A percentile compares a stretch with the other conserved stretches of the same genome.
Conservation (phyloP, 2,797 vertebrate genomes). For the Garrulus glandarius region DNA sequence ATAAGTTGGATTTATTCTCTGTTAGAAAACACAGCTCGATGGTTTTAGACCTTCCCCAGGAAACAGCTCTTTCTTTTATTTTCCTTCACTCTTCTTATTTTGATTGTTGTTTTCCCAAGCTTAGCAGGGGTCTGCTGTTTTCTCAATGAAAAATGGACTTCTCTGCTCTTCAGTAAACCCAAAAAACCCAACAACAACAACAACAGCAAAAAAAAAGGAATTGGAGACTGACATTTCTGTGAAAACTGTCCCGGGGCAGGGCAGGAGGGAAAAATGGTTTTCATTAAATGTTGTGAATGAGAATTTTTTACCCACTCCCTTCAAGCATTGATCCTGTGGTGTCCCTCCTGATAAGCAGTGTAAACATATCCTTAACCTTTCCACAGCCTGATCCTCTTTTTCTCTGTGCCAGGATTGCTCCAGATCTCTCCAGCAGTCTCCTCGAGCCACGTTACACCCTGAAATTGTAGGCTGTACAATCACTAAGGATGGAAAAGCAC, state of each 20-base stretch:
- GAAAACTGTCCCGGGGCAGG: not conserved
- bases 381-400: not conserved
- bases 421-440: not conserved
- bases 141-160: not conserved
- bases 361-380: not conserved
- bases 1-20: not conserved
- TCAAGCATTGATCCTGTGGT: not conserved
- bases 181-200: not conserved
- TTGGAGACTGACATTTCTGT: not conserved
- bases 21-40: not conserved
- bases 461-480: not conserved
- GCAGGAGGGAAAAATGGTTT: not conserved
- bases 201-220: not conserved
- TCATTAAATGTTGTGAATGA: not conserved
- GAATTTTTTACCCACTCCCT: not conserved
- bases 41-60: not conserved
- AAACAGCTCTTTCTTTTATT: not conserved
- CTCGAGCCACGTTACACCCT: fast-evolving
- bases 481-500: not conserved
- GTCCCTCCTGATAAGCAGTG: not conserved
- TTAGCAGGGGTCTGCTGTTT: not conserved
- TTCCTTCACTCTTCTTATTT: not conserved
- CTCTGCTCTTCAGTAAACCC: not conserved
- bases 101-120: not conserved
- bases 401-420: not conserved